Evolutionary conservation across 2,113 vertebrate genomes (phyloP), one percentile per base, ranked within the genome.

Genomic region (Prinia subflava): DNA sequence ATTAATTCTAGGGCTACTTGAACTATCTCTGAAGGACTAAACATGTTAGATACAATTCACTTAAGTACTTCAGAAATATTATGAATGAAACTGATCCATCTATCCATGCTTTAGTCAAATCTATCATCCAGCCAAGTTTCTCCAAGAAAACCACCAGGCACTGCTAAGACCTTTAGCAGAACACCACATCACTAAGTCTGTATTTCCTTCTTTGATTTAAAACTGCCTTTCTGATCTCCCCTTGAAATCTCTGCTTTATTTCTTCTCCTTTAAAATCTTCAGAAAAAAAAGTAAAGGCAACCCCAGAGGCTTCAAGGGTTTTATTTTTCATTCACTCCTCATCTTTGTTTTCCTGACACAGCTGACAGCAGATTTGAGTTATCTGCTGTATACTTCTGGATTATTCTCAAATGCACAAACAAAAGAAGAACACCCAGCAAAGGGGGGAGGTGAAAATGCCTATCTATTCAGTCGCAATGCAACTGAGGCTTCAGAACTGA

Each of bases 291-390:
- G 31, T 63, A 67, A 93, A 94, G 47, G 44, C 27, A 88, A 22
- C 44, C 24, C 24, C 57, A 83, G 79, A 83, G 79, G 47, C 33
- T 81, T 60, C 76, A 70, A 78, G 42, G 6, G 33, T 50, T 94
- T 95, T 96, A 65, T 93, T 86, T 90, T 93, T 94, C 81, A 74
- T 95, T 77, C 74, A 83, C 50, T 95, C 42, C 28, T 92, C 55
- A 64, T 90, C 75, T 94, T 87, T 14, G 3, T 90, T 95, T 95
- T 83, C 82, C 81, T 93, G 56, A 91, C 59, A 85, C 4, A 53
- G 57, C 59, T 92, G 94, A 90, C 93, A 96, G 78, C 20, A 95
- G 82, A 70, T 92, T 37, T 85, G 35, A 41, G 31, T 69, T 92
- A 90, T 79, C 12, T 5, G 46, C 60, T 57, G 17, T 83, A 60